Conservation (phyloP, 1,140 invertebrate species). For the Drosophila sp. region DNA sequence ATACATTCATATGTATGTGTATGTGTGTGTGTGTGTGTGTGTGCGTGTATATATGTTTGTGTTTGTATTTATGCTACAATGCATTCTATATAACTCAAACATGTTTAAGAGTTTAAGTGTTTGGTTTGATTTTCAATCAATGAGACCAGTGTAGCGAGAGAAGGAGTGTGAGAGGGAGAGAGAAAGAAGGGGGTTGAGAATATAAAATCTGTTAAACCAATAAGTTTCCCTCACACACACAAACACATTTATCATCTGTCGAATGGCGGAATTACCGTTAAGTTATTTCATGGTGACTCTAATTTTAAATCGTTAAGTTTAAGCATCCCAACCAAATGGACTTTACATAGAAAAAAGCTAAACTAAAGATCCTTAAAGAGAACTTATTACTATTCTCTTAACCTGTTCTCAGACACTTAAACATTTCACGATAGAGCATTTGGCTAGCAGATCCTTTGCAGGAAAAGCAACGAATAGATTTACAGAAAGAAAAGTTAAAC, state of each 20-base stretch:
- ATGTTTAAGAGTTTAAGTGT: slow-evolving; percentile 71
- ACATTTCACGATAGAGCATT: no score
- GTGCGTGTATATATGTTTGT: slow-evolving; percentile 38
- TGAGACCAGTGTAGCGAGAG: slow-evolving; percentile 27
- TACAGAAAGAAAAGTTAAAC: no score
- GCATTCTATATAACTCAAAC: slow-evolving; percentile 75
- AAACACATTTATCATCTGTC: not conserved
- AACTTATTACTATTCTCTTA: no score
- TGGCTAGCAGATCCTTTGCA: no score
- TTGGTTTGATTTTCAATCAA: slow-evolving; percentile 75
- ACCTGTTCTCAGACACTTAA: no score
- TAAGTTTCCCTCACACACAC: not conserved
- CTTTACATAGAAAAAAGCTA: no score
- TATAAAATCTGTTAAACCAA: slow-evolving; percentile 5
- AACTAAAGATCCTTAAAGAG: no score
- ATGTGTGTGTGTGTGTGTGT: slow-evolving; percentile 15
- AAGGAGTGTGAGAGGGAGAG: not conserved
- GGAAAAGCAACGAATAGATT: no score
- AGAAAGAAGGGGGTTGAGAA: not conserved
- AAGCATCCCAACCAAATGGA: no score
- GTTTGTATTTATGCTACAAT: slow-evolving; percentile 74
- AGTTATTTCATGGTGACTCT: no score
- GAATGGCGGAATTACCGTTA: no score
- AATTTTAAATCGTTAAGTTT: no score
- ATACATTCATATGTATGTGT: slow-evolving; percentile 19